phyloP scores from a whole-genome alignment of 2,113 vertebrate genomes.

The Montifringilla adamsi region DNA sequence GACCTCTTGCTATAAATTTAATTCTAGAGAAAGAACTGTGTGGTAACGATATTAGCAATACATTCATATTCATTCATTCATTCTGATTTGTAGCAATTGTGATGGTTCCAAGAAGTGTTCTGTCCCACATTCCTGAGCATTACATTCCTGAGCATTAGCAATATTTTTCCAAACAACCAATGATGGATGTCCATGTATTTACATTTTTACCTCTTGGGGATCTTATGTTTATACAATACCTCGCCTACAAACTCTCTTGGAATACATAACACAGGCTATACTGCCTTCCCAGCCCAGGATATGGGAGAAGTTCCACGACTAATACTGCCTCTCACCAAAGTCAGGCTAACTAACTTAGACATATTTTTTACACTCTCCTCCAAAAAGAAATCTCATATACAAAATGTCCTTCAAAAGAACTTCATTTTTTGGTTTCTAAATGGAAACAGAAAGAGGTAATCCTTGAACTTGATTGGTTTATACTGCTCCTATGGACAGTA shows the following conservation, averaged over 20 bases:
- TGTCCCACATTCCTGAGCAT: not conserved
- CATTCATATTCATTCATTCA: not conserved
- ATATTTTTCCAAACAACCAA: conserved; percentile 31
- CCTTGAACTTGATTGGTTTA: not conserved
- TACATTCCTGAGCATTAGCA: not conserved
- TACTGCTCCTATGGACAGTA: not conserved
- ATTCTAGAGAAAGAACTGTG: not conserved
- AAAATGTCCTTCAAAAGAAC: not conserved
- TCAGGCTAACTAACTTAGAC: not conserved
- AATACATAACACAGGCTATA: not conserved
- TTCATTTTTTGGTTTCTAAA: not conserved
- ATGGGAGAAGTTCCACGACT: not conserved
- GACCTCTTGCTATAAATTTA: not conserved
- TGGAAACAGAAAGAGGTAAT: not conserved
- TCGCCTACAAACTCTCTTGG: not conserved
- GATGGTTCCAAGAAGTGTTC: not conserved
- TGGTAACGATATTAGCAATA: not conserved
- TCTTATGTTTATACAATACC: not conserved
- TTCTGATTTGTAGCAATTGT: not conserved
- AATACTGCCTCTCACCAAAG: not conserved
- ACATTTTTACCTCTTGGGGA: not conserved
- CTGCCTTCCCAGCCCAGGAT: not conserved
- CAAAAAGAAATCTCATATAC: not conserved
- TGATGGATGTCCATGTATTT: not conserved
- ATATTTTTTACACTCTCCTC: not conserved